These are phyloP conservation scores for Eudorcas thomsonii DNA, from an alignment of 2,113 vertebrate genomes.

Conservation along the genomic window DNA sequence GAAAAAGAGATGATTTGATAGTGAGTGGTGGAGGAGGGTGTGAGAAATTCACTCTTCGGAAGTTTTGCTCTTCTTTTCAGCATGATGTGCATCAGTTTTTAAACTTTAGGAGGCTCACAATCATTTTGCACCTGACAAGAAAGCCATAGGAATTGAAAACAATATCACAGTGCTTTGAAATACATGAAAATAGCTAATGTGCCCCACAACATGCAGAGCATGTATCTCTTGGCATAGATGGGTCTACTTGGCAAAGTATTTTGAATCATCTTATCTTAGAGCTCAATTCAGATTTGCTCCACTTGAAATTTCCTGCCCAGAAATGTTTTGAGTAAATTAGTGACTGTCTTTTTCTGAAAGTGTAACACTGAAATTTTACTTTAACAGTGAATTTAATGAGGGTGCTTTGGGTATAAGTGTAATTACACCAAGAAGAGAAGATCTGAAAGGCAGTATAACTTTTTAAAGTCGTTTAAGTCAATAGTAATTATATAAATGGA, in stretches of 20 bases:
- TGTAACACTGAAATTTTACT: not conserved
- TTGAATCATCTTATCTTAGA: not conserved
- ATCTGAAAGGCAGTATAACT: not conserved
- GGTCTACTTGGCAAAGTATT: not conserved
- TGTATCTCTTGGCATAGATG: not conserved
- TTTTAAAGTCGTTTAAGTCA: not conserved
- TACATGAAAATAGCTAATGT: not conserved
- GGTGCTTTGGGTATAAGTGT: not conserved
- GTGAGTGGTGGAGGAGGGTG: not conserved
- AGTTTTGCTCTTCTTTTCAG: not conserved
- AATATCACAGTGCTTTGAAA: not conserved
- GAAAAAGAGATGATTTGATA: not conserved
- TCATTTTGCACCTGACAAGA: not conserved
- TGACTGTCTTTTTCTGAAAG: not conserved
- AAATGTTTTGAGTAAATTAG: not conserved
- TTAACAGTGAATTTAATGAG: not conserved
- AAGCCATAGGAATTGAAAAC: not conserved
- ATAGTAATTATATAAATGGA: not conserved
- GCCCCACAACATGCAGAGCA: not conserved
- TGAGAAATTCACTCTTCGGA: not conserved
- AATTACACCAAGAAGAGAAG: not conserved
- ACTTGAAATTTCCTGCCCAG: not conserved
- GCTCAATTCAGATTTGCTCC: not conserved
- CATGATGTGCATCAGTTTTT: not conserved
- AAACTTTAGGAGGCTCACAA: not conserved